Evolutionary conservation across 2,797 vertebrate species (phyloP).

Genomic region (Gymnocypris eckloni): DNA sequence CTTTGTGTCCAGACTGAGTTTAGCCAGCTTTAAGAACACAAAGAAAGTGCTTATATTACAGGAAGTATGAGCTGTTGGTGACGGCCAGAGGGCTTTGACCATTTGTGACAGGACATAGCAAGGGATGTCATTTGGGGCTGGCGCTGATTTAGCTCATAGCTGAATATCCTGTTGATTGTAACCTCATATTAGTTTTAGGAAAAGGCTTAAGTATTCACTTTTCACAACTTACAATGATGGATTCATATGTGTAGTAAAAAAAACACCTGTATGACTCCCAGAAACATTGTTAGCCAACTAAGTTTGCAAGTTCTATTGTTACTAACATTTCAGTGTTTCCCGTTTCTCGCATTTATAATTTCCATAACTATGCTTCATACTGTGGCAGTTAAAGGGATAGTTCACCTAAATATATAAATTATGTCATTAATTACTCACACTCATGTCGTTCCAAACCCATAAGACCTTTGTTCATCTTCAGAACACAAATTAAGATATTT

Average conservation of each 20-base stretch:
- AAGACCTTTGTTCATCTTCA: not conserved
- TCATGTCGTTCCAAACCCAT: not conserved
- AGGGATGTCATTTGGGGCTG: constrained; percentile 62
- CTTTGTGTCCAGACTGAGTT: constrained; percentile 69
- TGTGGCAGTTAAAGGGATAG: not conserved
- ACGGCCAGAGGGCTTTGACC: constrained; percentile 65
- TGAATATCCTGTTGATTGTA: not conserved
- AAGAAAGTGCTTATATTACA: constrained; percentile 74
- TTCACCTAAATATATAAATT: not conserved
- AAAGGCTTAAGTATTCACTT: not conserved
- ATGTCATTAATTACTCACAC: not conserved
- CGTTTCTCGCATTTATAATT: not conserved
- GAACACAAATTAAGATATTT: not conserved
- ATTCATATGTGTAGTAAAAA: not conserved
- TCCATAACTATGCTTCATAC: not conserved
- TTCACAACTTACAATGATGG: not conserved
- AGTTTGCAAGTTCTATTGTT: not conserved
- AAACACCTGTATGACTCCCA: not conserved
- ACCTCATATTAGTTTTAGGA: not conserved
- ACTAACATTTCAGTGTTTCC: not conserved
- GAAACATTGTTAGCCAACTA: not conserved
- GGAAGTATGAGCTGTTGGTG: constrained; percentile 63
- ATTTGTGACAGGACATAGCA: constrained; percentile 68
- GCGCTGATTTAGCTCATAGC: constrained; percentile 15
- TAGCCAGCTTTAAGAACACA: constrained; percentile 74